phyloP scores from a whole-genome alignment of 2,113 vertebrate genomes.

The Cryptotis parvus region DNA sequence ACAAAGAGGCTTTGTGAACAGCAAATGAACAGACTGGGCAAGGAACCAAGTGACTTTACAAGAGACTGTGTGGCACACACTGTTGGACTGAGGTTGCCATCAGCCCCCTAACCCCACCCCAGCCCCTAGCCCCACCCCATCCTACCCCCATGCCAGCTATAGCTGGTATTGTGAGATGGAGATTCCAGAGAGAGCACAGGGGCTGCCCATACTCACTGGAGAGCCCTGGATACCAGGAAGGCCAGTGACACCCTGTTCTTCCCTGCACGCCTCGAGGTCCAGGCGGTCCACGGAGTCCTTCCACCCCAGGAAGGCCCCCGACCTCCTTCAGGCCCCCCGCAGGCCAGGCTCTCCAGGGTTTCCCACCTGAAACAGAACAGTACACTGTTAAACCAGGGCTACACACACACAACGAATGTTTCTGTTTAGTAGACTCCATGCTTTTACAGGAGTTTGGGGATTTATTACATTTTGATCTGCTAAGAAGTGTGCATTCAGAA shows the following conservation, averaged over 20 bases:
- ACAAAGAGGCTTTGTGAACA: background rate
- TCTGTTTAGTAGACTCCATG: background rate
- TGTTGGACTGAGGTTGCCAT: background rate
- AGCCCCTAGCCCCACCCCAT: background rate
- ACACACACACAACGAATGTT: background rate
- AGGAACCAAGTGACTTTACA: background rate
- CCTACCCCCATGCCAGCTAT: background rate
- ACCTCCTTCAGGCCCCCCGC: conserved; percentile 94
- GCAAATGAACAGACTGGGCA: background rate
- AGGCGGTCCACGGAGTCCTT: conserved; percentile 92
- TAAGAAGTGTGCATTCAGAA: background rate
- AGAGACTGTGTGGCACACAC: background rate
- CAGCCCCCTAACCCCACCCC: background rate
- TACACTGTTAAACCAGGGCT: background rate
- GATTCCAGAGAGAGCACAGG: background rate
- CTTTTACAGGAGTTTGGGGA: background rate
- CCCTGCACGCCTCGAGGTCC: conserved; percentile 96
- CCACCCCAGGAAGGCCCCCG: conserved; percentile 95
- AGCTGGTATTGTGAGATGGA: background rate
- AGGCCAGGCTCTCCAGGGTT: conserved; percentile 93
- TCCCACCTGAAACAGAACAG: conserved; percentile 87
- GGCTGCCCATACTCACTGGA: conserved; percentile 88
- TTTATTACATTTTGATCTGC: background rate
- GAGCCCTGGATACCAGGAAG: conserved; percentile 94
- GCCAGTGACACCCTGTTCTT: conserved; percentile 93